Base-by-base conservation (phyloP, 1,140 invertebrate species). In the Diuraphis noxia region DNA sequence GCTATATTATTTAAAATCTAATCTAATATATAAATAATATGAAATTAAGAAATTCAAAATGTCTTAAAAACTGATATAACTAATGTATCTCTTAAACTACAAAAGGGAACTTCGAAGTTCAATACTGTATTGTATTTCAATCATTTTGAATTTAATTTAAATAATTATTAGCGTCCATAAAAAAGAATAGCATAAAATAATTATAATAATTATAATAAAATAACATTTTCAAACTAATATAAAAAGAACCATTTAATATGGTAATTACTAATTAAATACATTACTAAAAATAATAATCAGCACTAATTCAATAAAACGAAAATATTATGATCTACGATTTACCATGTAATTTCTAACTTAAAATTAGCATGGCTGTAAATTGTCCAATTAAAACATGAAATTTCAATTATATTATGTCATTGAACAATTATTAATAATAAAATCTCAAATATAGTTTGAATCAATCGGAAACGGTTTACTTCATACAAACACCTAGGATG, bases 401-500 rank as follows among this genome's bases (percentile, higher is more conserved):
- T 72, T n/a, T 34, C 10, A 34, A 77, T 34, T 77, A 19, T 81
- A 82, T 10, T 9, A 40, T 41, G 40, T 9, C 25, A 30, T 10
- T 82, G 2, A 17, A 40, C 40, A n/a, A n/a, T 30, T 82, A 30
- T 1, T 41, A 41, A 30, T 82, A 10, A 46, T n/a, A 3, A 8
- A 8, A 38, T 87, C 6, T 25, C 8, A 1, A 87, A 40, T 56
- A 40, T 23, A 87, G 86, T 17, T 23, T 46, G 7, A 30, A 38
- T 9, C 46, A 52, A 7, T 30, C 36, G 36, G 86, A 77, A 9
- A 17, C 21, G 41, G 72, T 90, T 25, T 25, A 87, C 13, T 92
- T 92, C 52, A 4, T 8, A 3, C 40, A 38, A 23, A 86, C 86
- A 6, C 86, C 86, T 0, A 94, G 94, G 52, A 98, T 98, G 97